Evolutionary conservation across 64 coral and sea anemone genomes (phyloP), one percentile per base, ranked within the genome.

Genomic region (Montipora efflorescens): DNA sequence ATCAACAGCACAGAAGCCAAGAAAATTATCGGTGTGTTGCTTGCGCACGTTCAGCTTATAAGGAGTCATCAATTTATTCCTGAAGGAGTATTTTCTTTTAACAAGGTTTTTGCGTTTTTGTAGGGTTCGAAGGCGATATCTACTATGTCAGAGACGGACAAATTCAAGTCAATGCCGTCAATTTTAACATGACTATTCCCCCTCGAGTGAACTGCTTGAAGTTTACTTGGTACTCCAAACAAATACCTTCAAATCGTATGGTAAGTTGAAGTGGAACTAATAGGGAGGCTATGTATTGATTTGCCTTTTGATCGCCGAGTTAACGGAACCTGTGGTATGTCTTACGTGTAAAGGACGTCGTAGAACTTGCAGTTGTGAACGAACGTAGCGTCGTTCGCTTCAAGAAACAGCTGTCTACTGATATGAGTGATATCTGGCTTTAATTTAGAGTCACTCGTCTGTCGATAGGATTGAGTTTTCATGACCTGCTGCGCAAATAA

Each of bases 1-100:
- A 97, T 91, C 77, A 91, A 97, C 59, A 77, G 82, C n/a, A 92
- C 96, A 68, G 93, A 97, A 92, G 74, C 93, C 5, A 97, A 97
- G 80, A 90, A 79, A 64, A 79, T 97, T 69, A 84, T 97, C 21
- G 96, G 96, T 91, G 47, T 88, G 92, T 94, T 66, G 20, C 44
- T 62, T 75, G 36, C 53, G 82, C 70, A 55, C 53, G 55, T 21
- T 49, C 20, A 72, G 12, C 10, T 47, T 36, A 3, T 8, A 8
- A 11, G 11, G 6, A 11, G 53, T 57, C 53, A 8, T 57, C 14
- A 47, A 58, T 16, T 36, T 23, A 11, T 53, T 13, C 18, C 28
- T 47, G 28, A 2, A 13, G 9, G 61, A 80, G 11, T 16, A 87
- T 79, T 87, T 62, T 91, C 44, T 81, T 36, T 21, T 36, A 75